phyloP scores from a whole-genome alignment of 1,140 invertebrate genomes.

The Nomia melanderi region DNA sequence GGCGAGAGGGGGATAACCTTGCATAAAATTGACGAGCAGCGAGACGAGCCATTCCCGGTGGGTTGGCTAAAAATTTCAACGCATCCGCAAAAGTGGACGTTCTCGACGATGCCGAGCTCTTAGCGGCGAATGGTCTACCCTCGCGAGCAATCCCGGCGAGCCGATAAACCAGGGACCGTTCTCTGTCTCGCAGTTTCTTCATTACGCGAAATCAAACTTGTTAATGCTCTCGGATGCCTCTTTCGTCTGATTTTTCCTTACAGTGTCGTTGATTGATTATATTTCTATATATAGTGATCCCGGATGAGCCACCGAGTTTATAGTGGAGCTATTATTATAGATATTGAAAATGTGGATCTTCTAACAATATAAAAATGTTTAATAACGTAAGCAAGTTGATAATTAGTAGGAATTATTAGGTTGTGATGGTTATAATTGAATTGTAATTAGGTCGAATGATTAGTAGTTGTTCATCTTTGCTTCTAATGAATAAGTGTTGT shows the following conservation, averaged over 20 bases:
- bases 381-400: too few species aligned
- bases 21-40: constrained; percentile 38
- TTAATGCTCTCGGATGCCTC: neutral
- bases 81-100: constrained; percentile 12
- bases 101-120: constrained; percentile 4
- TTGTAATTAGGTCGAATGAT: too few species aligned
- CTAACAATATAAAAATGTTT: too few species aligned
- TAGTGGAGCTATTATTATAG: too few species aligned
- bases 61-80: constrained; percentile 37
- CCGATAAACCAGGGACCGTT: neutral
- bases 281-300: too few species aligned
- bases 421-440: too few species aligned
- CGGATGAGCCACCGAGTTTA: too few species aligned
- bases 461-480: too few species aligned
- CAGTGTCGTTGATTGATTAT: too few species aligned
- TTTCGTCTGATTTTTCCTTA: neutral
- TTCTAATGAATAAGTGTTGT: too few species aligned
- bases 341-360: too few species aligned
- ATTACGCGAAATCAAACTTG: neutral
- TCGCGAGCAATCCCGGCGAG: neutral
- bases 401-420: too few species aligned
- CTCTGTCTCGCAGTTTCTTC: neutral
- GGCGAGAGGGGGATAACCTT: constrained; percentile 12
- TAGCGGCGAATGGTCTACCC: neutral
- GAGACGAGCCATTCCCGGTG: constrained; percentile 29